Conservation (phyloP, 2,888 invertebrate genomes). For the Merodon equestris region DNA sequence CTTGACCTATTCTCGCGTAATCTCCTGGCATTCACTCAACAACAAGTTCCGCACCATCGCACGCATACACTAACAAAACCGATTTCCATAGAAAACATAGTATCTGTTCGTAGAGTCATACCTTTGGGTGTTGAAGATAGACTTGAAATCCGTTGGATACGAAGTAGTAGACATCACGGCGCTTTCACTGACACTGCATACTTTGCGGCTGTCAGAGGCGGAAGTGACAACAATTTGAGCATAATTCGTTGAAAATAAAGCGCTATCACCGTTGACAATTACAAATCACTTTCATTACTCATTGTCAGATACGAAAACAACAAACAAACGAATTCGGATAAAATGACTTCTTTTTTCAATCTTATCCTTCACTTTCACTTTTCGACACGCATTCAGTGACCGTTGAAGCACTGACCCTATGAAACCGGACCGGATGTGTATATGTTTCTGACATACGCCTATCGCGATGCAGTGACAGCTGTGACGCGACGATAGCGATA, state of each 20-base stretch:
- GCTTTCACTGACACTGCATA: constrained; percentile 43
- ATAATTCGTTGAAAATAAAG: not conserved
- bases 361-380: constrained; percentile 4
- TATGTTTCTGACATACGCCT: not conserved
- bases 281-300: not conserved
- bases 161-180: constrained; percentile 29
- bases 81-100: not conserved
- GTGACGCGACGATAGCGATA: not conserved
- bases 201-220: constrained; percentile 26
- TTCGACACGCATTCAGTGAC: not conserved
- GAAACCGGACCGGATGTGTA: not conserved
- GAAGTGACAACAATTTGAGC: constrained; percentile 6
- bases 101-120: constrained; percentile 1
- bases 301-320: not conserved
- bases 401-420: not conserved
- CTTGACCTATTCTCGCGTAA: constrained; percentile 1
- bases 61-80: not conserved
- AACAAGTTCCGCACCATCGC: too few species aligned
- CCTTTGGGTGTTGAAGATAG: constrained; percentile 8
- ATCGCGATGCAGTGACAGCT: too few species aligned
- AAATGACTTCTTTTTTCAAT: not conserved
- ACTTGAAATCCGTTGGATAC: not conserved
- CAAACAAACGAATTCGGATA: not conserved
- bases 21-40: not conserved
- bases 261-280: not conserved